phyloP scores from a whole-genome alignment of 2,888 invertebrate species.

The Meteorus colon region DNA sequence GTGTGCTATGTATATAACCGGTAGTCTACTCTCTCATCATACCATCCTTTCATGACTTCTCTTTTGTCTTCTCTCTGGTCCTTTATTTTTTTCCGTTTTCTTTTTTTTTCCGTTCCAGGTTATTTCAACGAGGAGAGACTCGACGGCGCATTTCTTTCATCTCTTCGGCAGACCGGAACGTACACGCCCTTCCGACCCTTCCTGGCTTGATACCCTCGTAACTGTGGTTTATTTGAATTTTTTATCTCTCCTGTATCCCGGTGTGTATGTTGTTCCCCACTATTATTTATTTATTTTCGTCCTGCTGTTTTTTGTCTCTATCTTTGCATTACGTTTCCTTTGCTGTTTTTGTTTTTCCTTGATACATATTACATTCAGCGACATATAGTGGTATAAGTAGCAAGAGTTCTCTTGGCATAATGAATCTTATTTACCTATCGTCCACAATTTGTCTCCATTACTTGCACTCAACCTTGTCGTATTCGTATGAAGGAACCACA shows the following conservation, averaged over 20 bases:
- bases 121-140: not conserved
- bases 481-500: too few species aligned
- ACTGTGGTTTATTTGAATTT: slow-evolving; percentile 31
- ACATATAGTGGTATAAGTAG: not conserved
- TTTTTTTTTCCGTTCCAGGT: slow-evolving; percentile 8
- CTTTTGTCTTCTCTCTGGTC: slow-evolving; percentile 28
- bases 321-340: not conserved
- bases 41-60: slow-evolving; percentile 10
- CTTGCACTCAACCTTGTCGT: not conserved
- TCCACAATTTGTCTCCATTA: slow-evolving; percentile 16
- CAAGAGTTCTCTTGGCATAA: slow-evolving; percentile 5
- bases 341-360: not conserved
- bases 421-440: slow-evolving; percentile 13
- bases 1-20: not conserved
- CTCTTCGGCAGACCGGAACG: slow-evolving; percentile 36
- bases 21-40: not conserved
- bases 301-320: not conserved
- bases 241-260: slow-evolving; percentile 1
- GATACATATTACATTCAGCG: not conserved
- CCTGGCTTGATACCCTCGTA: slow-evolving; percentile 10
- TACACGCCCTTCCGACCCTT: slow-evolving; percentile 31
- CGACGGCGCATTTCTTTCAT: slow-evolving; percentile 22
- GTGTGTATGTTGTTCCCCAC: not conserved
- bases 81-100: slow-evolving; percentile 28
- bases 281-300: not conserved